These are phyloP conservation scores for Sinocyclocheilus rhinocerous DNA, from an alignment of 2,113 vertebrate species.

Conservation along the genomic window DNA sequence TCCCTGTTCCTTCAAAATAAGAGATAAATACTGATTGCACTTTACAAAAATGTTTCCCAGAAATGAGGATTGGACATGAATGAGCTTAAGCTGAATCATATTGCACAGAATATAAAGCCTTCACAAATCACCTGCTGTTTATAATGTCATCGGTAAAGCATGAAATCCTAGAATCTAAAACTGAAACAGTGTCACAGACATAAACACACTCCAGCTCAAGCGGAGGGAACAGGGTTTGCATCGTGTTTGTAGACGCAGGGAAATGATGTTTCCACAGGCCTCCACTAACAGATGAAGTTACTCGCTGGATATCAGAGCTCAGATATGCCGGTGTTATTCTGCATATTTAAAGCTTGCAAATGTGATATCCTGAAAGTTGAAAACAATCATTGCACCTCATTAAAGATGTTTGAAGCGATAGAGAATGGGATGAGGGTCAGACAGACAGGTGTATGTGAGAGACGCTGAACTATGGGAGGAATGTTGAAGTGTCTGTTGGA, in stretches of 20 bases:
- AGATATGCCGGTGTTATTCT: neutral
- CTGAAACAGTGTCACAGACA: too few relatives aligned
- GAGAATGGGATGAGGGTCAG: neutral
- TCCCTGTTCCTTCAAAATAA: neutral
- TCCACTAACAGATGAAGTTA: neutral
- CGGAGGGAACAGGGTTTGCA: neutral
- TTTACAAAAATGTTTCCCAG: neutral
- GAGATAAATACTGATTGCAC: neutral
- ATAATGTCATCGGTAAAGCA: neutral
- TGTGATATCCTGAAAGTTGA: neutral
- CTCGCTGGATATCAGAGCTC: neutral
- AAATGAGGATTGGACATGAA: neutral
- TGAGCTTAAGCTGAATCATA: neutral
- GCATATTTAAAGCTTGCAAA: neutral
- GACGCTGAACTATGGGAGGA: constrained; percentile 14
- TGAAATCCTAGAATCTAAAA: too few relatives aligned
- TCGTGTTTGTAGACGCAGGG: neutral
- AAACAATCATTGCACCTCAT: neutral
- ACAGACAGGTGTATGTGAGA: neutral
- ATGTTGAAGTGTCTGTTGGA: constrained; percentile 51
- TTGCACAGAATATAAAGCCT: neutral
- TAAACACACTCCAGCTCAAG: too few relatives aligned
- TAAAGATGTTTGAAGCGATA: too few relatives aligned
- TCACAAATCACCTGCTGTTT: neutral
- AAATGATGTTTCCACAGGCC: neutral